Base-by-base conservation (phyloP, 2,888 invertebrate genomes). In the Spilarctia lutea region DNA sequence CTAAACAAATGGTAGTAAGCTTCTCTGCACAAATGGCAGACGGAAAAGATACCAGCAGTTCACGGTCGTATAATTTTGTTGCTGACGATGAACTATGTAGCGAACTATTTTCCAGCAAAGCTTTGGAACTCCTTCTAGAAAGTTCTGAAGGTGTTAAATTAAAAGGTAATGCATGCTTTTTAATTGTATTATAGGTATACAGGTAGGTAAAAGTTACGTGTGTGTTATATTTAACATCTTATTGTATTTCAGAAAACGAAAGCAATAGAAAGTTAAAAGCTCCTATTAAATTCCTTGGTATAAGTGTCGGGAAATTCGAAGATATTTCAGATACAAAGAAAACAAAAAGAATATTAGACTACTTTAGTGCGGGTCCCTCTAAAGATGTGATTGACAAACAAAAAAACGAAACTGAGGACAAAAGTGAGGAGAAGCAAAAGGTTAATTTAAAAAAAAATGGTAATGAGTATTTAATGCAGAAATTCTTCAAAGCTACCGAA, bases 221-320 rank as follows among this genome's bases (percentile, higher is more conserved):
- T 0, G n/a, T n/a, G 11, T 66, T 65, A 39, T 45, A 45, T 27
- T 27, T 6, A 42, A n/a, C 27, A 52, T 39, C 45, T 65, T 60
- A 75, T 76, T 73, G 80, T 72, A 20, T 94, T 94, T 65, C 85
- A 96, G 95, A 92, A 82, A 89, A 84, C 52, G 95, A 94, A 85
- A 68, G 70, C 16, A 93, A 95, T 72, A 90, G 94, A 83, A 90
- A 83, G 82, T 84, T 96, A 68, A 94, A 91, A 88, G 90, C 97
- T 82, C 96, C 97, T 0, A 96, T 98, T 27, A 97, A 96, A 77
- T 97, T 97, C 90, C 92, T 98, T 30, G 97, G 98, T 0, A 96
- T 98, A n/a, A 98, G 97, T 87, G 98, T 97, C 24, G 97, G 97
- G 0, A 98, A 98, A 90, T 98, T 98, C 91, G 97, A 97, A 90